Evolutionary conservation across 2,113 vertebrate species (phyloP), one percentile per base, ranked within the genome.

Genomic region (Picathartes gymnocephalus): DNA sequence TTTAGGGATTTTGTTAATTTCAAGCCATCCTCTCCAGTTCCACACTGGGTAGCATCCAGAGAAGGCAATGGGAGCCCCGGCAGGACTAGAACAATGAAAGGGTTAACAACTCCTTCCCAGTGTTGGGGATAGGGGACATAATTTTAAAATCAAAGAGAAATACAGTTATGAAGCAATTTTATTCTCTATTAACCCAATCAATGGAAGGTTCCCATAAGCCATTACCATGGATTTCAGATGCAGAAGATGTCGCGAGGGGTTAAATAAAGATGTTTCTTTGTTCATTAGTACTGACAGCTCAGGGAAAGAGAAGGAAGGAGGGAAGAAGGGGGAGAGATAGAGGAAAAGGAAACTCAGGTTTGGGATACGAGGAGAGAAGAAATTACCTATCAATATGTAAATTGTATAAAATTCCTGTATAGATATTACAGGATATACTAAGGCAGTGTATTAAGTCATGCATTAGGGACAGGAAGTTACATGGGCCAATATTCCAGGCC

Each of bases 171-270:
- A 98, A 97, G 96, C 97, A 98, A 98, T 98, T 98, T 98, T 98
- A 98, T 98, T 98, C 98, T 98, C 97, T 98, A 97, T 98, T 98
- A 98, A 99, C 98, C 98, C 97, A 98, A 98, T 98, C 98, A 98
- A 98, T 98, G 96, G 97, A 97, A 98, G 97, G 98, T 95, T 97
- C 97, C 97, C 96, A 96, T 97, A 98, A 98, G 96, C 96, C 97
- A 98, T 98, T 98, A 98, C 86, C 97, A 91, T 94, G 86, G 93
- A 97, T 97, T 98, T 97, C 97, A 88, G 84, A 96, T 94, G 95
- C 96, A 96, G 95, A 96, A 88, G 86, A 92, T 96, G 96, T 94
- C 64, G 1, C 30, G 54, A 94, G 94, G 92, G 97, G 97, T 92
- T 95, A 96, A 97, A 96, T 97, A 97, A 98, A 98, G 97, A 97